Evolutionary conservation across 2,888 invertebrate species (phyloP).

Genomic region (Orthonevra nobilis): DNA sequence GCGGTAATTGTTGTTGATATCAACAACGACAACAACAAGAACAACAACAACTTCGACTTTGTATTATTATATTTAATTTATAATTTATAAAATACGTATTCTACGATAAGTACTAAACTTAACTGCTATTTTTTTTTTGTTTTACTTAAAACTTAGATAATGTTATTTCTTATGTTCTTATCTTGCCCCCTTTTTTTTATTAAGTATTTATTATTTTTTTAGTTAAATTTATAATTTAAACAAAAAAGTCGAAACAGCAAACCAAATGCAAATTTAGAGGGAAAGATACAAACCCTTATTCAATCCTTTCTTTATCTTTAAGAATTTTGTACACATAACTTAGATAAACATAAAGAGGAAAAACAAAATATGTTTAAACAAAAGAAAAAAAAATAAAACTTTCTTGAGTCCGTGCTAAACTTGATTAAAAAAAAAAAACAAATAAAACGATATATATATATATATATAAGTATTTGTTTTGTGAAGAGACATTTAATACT

Average conservation of each 20-base stretch:
- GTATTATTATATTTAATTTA: constrained; percentile 56
- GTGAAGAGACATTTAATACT: constrained; percentile 22
- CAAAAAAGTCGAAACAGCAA: constrained; percentile 7
- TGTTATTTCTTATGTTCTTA: constrained; percentile 14
- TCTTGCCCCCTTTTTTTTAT: constrained; percentile 3
- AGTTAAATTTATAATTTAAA: constrained; percentile 13
- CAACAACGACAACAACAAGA: constrained; percentile 36
- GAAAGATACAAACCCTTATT: constrained; percentile 10
- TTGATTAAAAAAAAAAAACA: background rate
- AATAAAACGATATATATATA: background rate
- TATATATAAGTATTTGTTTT: background rate
- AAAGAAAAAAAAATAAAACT: background rate
- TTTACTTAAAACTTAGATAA: background rate
- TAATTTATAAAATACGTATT: constrained; percentile 40
- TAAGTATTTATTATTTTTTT: constrained; percentile 1
- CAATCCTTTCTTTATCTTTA: constrained; percentile 38
- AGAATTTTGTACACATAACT: constrained; percentile 54
- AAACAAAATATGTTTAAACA: too few relatives aligned
- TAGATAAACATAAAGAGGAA: constrained; percentile 23
- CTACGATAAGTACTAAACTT: constrained; percentile 46
- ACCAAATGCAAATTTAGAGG: constrained; percentile 16
- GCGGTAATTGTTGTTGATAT: constrained; percentile 26
- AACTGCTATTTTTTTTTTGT: background rate
- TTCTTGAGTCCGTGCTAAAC: constrained; percentile 17
- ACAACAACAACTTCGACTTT: constrained; percentile 45